Evolutionary conservation across 2,113 vertebrate species (phyloP).

Genomic region (Myotis davidii): DNA sequence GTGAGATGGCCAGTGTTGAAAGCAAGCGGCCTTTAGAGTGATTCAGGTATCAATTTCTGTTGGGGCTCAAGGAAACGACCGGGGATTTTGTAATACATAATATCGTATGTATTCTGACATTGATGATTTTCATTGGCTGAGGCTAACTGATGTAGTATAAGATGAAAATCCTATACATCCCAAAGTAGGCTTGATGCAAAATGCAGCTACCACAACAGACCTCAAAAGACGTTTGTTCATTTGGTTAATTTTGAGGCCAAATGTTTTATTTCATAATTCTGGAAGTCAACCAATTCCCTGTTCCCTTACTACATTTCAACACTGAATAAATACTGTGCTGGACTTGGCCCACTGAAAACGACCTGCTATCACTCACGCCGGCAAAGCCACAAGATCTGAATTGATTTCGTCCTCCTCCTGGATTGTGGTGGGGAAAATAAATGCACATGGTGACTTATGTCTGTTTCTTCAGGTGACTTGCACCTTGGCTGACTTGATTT

Average conservation of each 20-base stretch:
- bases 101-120: slow-evolving; percentile 36
- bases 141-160: not conserved
- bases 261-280: slow-evolving; percentile 77
- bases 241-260: slow-evolving; percentile 75
- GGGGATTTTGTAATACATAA: slow-evolving; percentile 34
- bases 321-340: slow-evolving; percentile 69
- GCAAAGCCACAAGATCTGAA: slow-evolving; percentile 58
- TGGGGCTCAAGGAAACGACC: slow-evolving; percentile 8
- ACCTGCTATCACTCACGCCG: slow-evolving; percentile 70
- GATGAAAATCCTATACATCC: slow-evolving; percentile 44
- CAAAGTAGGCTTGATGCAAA: slow-evolving; percentile 58
- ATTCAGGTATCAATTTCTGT: slow-evolving; percentile 60
- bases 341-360: slow-evolving; percentile 66
- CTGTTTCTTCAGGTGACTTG: slow-evolving; percentile 82
- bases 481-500: slow-evolving; percentile 76
- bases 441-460: slow-evolving; percentile 72
- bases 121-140: slow-evolving; percentile 61
- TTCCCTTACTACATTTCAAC: slow-evolving; percentile 69
- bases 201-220: slow-evolving; percentile 66
- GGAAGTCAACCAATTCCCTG: slow-evolving; percentile 70
- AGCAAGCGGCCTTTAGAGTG: slow-evolving; percentile 49
- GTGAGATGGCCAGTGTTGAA: slow-evolving; percentile 40
- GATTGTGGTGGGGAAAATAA: slow-evolving; percentile 74
- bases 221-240: slow-evolving; percentile 70
- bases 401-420: slow-evolving; percentile 65